These are phyloP conservation scores for Sebastes glaucus DNA, from an alignment of 2,797 vertebrate genomes.

Conservation along the genomic window DNA sequence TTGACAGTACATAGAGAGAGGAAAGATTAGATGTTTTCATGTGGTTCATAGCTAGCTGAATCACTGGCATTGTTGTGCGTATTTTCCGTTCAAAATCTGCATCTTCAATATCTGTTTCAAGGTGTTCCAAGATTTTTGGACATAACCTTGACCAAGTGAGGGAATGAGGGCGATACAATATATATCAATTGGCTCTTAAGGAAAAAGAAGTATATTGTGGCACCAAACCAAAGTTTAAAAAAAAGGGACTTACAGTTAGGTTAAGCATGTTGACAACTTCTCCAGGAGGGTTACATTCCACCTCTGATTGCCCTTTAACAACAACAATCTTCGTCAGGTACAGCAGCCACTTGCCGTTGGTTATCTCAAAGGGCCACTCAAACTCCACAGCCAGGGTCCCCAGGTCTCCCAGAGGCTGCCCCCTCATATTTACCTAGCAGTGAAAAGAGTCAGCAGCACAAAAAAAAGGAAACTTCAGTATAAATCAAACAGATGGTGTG, in stretches of 20 bases:
- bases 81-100: neutral
- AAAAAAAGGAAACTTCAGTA: neutral
- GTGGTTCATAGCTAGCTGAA: neutral
- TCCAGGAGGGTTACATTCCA: slow-evolving; percentile 83
- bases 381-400: slow-evolving; percentile 89
- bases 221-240: neutral
- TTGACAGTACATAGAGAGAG: neutral
- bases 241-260: slow-evolving; percentile 86
- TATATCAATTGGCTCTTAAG: neutral
- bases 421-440: slow-evolving; percentile 80
- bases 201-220: neutral
- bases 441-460: neutral
- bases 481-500: slow-evolving; percentile 7
- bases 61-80: neutral
- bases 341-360: slow-evolving; percentile 96
- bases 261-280: slow-evolving; percentile 87
- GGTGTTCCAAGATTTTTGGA: neutral
- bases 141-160: neutral
- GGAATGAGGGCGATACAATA: neutral
- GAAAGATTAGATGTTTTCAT: slow-evolving; percentile 2
- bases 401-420: slow-evolving; percentile 81
- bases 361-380: slow-evolving; percentile 91
- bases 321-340: slow-evolving; percentile 90
- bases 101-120: neutral
- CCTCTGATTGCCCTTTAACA: slow-evolving; percentile 73